Percentiles rank a stretch among this genome's conserved stretches.
Conservation (phyloP, 2,113 vertebrate genomes). For the Chiloscyllium plagiosum region DNA sequence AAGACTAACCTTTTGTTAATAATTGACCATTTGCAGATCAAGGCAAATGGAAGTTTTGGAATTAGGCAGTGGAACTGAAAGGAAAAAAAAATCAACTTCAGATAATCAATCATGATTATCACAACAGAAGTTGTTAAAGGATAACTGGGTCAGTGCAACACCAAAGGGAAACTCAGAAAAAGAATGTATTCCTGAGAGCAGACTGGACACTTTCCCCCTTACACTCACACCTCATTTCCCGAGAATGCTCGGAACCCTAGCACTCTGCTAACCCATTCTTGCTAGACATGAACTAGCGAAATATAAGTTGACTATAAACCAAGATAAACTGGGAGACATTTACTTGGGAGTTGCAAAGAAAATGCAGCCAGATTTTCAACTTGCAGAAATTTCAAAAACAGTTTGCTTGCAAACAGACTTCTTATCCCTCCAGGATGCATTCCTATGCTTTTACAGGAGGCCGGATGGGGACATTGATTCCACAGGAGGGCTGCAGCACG, state of each 20-base stretch:
- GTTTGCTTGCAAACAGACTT: neutral
- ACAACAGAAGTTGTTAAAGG: neutral
- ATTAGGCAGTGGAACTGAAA: neutral
- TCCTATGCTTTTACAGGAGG: neutral
- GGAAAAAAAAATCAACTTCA: neutral
- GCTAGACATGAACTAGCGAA: neutral
- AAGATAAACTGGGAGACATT: neutral
- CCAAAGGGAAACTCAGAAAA: neutral
- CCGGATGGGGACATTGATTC: neutral
- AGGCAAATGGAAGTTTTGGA: neutral
- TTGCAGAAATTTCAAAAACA: neutral
- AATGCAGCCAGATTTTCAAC: neutral
- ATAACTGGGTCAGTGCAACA: neutral
- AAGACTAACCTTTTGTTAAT: neutral
- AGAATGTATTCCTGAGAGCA: neutral
- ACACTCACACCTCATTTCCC: neutral
- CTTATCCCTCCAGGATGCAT: neutral
- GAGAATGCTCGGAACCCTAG: neutral
- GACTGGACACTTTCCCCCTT: neutral
- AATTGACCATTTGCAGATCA: neutral
- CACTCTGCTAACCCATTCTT: neutral
- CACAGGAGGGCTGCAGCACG: neutral
- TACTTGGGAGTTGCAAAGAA: neutral
- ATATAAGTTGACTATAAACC: neutral
- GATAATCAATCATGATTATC: neutral